Percentiles rank a stretch among this genome's conserved stretches.
These are phyloP conservation scores for Anniella stebbinsi DNA, from an alignment of 2,797 vertebrate species.

Conservation along the genomic window DNA sequence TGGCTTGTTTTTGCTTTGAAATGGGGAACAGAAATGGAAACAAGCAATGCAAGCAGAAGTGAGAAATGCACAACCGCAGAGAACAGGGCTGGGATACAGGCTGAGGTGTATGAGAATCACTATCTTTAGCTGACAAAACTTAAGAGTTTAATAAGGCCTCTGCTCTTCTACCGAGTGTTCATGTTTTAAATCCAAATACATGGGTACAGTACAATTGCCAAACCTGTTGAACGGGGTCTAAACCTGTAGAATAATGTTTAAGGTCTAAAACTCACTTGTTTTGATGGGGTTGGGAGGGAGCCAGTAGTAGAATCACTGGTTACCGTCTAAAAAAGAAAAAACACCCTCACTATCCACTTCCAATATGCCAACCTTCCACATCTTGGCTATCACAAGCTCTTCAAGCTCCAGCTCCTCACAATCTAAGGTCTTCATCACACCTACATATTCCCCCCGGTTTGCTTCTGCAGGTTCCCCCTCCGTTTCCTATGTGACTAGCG, in stretches of 20 bases:
- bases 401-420: not conserved
- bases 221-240: not conserved
- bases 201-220: not conserved
- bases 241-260: not conserved
- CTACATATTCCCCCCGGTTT: no score
- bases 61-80: not conserved
- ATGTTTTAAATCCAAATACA: not conserved
- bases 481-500: no score
- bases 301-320: not conserved
- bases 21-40: conserved; percentile 56
- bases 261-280: not conserved
- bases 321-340: not conserved
- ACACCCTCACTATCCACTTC: not conserved
- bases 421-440: no score
- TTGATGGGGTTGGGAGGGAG: not conserved
- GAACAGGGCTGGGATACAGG: not conserved
- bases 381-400: not conserved
- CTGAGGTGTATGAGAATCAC: not conserved
- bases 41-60: not conserved
- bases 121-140: conserved; percentile 36
- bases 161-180: not conserved
- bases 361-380: not conserved
- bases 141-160: conserved; percentile 23
- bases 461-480: no score
- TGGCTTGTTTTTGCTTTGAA: conserved; percentile 45